Evolutionary conservation across 2,888 invertebrate species (phyloP), one percentile per base, ranked within the genome.

Genomic region (Malthinus flaveolus): DNA sequence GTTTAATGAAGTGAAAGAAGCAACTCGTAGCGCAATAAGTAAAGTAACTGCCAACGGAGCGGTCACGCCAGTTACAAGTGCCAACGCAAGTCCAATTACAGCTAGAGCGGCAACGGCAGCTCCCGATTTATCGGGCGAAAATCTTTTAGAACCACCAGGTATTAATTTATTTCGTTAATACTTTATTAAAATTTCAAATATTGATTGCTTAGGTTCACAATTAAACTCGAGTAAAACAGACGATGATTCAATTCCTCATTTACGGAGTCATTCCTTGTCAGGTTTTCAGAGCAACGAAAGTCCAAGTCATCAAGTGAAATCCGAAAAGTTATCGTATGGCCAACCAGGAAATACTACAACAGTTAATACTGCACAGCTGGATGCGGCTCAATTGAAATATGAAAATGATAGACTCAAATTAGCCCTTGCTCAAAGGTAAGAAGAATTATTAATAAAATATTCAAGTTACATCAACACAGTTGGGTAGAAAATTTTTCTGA

Each of bases 1-100:
- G 80, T 97, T 97, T 80, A 95, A 96, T 83, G 97, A 97, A 79
- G 95, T 97, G 23, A 97, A 97, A 78, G 97, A 97, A 78, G 92
- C 96, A 36, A 96, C 96, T 9, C 88, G 90, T 71, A 83, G 84
- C 73, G 87, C 88, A 54, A 85, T 85, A 66, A 83, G 84, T 56
- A 88, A 87, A 74, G 83, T 84, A 10, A 80, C 84, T 23, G 81
- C 83, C 31, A 85, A 85, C 73, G 85, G 82, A 12, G 90, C 88
- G 0, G 90, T 88, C 42, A 93, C 93, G 32, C 93, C 93, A 2
- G 90, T 92, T 13, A 91, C 91, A 39, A 91, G 91, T 72, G 93
- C 93, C 60, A 93, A 93, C 66, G 93, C 93, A 67, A 92, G 92
- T 73, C 94, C 93, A 7, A 88, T 93, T 63, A 88, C 87, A 53